phyloP scores from a whole-genome alignment of 2,113 vertebrate species.

The Gnathonemus longibarbis region DNA sequence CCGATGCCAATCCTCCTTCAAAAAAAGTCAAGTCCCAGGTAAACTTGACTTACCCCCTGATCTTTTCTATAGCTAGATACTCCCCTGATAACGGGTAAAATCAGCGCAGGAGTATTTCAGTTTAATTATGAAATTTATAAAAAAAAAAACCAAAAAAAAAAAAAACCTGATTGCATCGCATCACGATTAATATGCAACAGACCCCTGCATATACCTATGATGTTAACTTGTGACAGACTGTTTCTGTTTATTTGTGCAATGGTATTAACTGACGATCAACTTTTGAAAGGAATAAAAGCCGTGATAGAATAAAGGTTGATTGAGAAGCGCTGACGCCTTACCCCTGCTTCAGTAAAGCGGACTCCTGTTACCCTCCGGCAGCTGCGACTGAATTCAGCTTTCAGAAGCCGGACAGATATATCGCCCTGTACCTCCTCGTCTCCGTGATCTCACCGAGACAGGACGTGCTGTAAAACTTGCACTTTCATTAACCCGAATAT shows the following conservation, averaged over 20 bases:
- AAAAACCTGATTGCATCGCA: not conserved
- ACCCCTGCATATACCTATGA: not conserved
- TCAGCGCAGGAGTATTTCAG: not conserved
- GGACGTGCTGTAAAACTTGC: not conserved
- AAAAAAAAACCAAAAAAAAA: not conserved
- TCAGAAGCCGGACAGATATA: not conserved
- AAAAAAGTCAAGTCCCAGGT: too few relatives aligned
- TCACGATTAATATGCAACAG: not conserved
- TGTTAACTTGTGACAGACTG: not conserved
- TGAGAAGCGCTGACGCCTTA: not conserved
- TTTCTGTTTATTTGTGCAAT: not conserved
- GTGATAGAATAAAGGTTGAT: not conserved
- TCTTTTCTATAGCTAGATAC: too few relatives aligned
- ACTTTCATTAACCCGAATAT: not conserved
- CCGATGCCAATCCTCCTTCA: too few relatives aligned
- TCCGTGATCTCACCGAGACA: not conserved
- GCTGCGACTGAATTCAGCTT: not conserved
- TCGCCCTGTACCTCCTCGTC: not conserved
- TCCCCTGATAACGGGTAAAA: not conserved
- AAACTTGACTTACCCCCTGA: too few relatives aligned
- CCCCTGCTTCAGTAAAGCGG: not conserved
- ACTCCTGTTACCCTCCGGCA: not conserved
- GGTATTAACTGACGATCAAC: not conserved
- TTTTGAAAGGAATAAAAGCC: not conserved
- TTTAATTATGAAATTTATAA: not conserved